Base-by-base conservation (phyloP, 2,113 vertebrate genomes). In the Tretioscincus oriximinensis region DNA sequence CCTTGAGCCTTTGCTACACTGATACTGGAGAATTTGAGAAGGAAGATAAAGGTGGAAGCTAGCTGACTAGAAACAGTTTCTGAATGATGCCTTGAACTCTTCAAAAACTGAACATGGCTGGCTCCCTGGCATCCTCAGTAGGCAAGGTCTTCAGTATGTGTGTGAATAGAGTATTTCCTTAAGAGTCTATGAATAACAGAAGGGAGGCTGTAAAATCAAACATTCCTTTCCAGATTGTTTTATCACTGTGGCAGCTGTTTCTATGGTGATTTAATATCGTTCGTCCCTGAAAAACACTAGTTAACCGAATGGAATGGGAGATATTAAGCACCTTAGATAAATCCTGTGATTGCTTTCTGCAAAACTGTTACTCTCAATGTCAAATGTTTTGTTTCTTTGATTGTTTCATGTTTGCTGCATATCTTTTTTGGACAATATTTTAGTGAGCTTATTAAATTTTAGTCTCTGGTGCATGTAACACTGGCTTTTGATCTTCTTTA, bases 401-500 rank as follows among this genome's bases (percentile, higher is more conserved):
- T 10, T 12, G 21, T 66, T 73, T 65, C 45, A n/a, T 12, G 18
- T 69, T 63, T 76, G 72, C 80, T 26, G 76, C 76, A 47, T 41
- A 41, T 66, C 3, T 20, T 82, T 47, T 77, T 16, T n/a, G 63
- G 51, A 18, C 75, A 67, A 83, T 76, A 73, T 87, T 65, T 5
- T 10, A 16, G 22, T 82, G 77, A 81, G 54, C 87, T 83, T 90
- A 77, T 84, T 84, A 75, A 60, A 0, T 47, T 87, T 7, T 2
- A 63, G 72, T 88, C 76, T 35, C 70, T 83, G n/a, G n/a, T 66
- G 69, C 47, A 68, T 68, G 28, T 60, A 76, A 41, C 73, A 47
- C 63, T 63, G 86, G 76, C 63, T 76, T 82, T 73, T 68, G 86
- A 65, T 64, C 26, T 31, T 14, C 85, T 86, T n/a, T n/a, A n/a